Evolutionary conservation across 2,888 invertebrate species (phyloP).

Genomic region (Drosophila quasianomalipes): DNA sequence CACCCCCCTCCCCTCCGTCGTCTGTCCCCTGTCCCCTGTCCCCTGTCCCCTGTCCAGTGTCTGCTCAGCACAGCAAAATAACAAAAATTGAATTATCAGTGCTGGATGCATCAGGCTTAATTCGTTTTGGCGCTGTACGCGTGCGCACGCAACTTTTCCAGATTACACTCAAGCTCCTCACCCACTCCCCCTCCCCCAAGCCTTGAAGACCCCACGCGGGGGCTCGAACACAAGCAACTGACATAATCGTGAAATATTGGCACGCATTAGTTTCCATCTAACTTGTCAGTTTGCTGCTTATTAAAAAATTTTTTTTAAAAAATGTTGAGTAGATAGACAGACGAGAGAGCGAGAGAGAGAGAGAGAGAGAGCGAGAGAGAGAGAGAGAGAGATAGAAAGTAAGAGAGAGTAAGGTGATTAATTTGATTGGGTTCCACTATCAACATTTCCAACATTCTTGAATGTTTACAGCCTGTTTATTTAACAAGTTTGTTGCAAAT

Average conservation of each 20-base stretch:
- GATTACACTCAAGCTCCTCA: constrained; percentile 14
- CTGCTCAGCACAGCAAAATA: constrained; percentile 23
- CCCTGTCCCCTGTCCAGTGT: background rate
- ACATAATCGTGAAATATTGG: constrained; percentile 84
- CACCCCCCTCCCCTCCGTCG: background rate
- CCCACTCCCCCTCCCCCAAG: background rate
- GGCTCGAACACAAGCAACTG: constrained; percentile 75
- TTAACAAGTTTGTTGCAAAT: background rate
- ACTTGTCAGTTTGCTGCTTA: constrained; percentile 18
- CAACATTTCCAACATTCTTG: background rate
- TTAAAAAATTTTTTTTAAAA: background rate
- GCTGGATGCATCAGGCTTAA: constrained; percentile 80
- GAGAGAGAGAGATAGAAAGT: background rate
- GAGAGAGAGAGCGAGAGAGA: background rate
- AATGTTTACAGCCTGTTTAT: background rate
- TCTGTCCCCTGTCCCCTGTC: background rate
- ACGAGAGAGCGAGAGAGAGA: background rate
- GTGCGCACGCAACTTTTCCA: constrained; percentile 81
- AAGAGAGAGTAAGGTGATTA: background rate
- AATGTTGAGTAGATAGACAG: background rate
- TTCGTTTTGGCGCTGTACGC: constrained; percentile 84
- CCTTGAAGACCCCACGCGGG: constrained; percentile 59
- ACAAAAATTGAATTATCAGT: constrained; percentile 84
- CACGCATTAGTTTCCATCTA: constrained; percentile 67
- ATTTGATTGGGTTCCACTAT: too few relatives aligned